phyloP scores from a whole-genome alignment of 2,888 invertebrate species.

The Aelia acuminata region DNA sequence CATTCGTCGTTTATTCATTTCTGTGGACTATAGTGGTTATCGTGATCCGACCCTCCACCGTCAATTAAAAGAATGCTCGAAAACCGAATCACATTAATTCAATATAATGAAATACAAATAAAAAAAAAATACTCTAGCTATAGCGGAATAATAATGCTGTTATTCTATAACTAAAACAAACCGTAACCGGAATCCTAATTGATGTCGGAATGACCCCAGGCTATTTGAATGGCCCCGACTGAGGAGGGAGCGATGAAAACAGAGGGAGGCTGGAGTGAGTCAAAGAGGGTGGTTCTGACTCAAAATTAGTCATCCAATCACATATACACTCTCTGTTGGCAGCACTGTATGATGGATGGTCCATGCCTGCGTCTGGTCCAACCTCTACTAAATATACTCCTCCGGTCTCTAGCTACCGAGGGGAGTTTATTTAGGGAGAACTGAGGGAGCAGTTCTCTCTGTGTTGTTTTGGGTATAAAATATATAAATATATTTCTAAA shows the following conservation, averaged over 20 bases:
- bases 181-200: not conserved
- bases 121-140: not conserved
- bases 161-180: not conserved
- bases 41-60: not conserved
- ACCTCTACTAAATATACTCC: not conserved
- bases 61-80: not conserved
- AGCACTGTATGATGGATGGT: slow-evolving; percentile 17
- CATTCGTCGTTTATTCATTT: too few relatives aligned
- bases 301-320: slow-evolving; percentile 57
- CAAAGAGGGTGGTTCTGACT: slow-evolving; percentile 51
- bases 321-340: slow-evolving; percentile 42
- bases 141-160: not conserved
- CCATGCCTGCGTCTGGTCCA: not conserved
- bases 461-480: not conserved
- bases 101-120: not conserved
- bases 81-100: too few relatives aligned
- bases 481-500: not conserved
- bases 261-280: slow-evolving; percentile 53
- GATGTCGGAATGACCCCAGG: not conserved
- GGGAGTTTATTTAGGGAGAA: not conserved
- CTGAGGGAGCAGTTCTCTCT: not conserved
- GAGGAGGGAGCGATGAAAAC: slow-evolving; percentile 38
- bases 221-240: slow-evolving; percentile 35
- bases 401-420: not conserved
- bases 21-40: not conserved